Conservation (phyloP, 1,140 invertebrate genomes). For the Caenorhabditis latens region DNA sequence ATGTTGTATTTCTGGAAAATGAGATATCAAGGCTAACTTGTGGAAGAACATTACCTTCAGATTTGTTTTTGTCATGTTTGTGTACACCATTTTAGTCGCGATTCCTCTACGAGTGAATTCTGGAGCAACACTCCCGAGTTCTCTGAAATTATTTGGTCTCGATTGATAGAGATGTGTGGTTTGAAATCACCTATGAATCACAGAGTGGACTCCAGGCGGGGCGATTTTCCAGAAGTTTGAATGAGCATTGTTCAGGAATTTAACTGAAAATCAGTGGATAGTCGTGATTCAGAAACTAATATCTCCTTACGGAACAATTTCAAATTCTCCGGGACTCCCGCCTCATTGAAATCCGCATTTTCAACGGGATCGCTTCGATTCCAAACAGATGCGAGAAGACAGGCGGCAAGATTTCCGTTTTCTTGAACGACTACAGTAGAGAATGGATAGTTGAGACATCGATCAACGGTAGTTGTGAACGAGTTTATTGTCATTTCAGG, state of each 20-base stretch:
- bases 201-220: neutral
- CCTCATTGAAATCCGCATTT: neutral
- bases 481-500: neutral
- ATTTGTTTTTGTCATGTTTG: constrained; percentile 6
- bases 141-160: neutral
- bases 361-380: neutral
- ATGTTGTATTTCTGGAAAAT: constrained; percentile 35
- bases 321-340: constrained; percentile 14
- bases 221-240: constrained; percentile 43
- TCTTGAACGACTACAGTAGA: constrained; percentile 42
- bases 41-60: neutral
- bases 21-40: neutral
- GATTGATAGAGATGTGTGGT: neutral
- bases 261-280: neutral
- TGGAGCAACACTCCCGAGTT: constrained; percentile 27
- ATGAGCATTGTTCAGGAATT: constrained; percentile 5
- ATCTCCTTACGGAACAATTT: neutral
- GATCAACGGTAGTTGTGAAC: constrained; percentile 10
- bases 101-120: constrained; percentile 11
- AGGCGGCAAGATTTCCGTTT: neutral
- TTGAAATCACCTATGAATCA: constrained; percentile 7
- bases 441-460: constrained; percentile 21
- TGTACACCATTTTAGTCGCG: neutral
- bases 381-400: constrained; percentile 13
- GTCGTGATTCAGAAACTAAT: no score